Base-by-base conservation (phyloP, 2,888 invertebrate species). In the Willowsia nigromaculata region DNA sequence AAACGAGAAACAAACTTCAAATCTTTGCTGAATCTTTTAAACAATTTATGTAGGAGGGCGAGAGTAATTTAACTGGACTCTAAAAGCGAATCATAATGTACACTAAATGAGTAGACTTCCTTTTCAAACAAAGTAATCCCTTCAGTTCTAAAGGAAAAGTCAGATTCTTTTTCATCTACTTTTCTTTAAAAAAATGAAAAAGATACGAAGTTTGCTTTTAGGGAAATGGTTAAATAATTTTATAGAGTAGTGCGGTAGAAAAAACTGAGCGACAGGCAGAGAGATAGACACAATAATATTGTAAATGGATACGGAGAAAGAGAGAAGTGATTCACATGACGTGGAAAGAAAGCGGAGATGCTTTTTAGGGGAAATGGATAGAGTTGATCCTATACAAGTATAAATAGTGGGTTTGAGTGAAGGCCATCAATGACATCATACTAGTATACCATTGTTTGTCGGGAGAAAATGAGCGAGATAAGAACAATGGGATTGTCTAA, bases 1-100 rank as follows among this genome's bases (percentile, higher is more conserved):
- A 13, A 62, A 30, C 53, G 25, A 30, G 27, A 59, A 22, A 1
- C 13, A 47, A 50, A 11, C 74, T n/a, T 30, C 74, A 47, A 59
- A 40, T 62, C 59, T 81, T 82, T 82, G 30, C 82, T 82, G 68
- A 82, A 47, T 82, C 82, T 62, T 82, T 82, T 68, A 68, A 68
- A 68, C 22, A 30, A 50, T 27, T 47, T 43, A 82, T 18, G 82
- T 56, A 56, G 33, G 80, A 80, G 80, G 37, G 3, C n/a, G 56
- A 15, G n/a, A 53, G 80, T 80, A 56, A 50, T 74, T 74, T 74
- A n/a, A 4, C 62, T 30, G 62, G 30, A 30, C 30, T 62, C 62
- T 62, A 2, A 30, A 25, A 62, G 62, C 27, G 30, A 62, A 62
- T 25, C 62, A 62, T 62, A 62, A 15, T 30, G 68, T 68, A 37